Conservation (phyloP, 2,888 invertebrate genomes). For the Piscicola geometra region DNA sequence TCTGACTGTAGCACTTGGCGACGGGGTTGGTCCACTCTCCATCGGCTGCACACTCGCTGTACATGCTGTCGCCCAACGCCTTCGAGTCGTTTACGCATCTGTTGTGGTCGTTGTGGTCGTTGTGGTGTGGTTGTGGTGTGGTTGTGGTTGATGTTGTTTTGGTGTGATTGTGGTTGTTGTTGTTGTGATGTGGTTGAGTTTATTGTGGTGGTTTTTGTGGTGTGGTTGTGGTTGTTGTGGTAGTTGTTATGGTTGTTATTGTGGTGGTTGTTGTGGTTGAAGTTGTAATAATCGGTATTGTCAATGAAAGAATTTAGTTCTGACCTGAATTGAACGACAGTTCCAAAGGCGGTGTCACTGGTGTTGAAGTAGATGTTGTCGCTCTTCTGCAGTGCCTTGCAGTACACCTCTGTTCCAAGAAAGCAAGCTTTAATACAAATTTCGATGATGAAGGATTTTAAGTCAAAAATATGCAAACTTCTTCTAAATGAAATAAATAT, state of each 20-base stretch:
- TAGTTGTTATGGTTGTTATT: background rate
- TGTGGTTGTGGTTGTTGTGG: no score
- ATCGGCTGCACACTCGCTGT: conserved; percentile 1
- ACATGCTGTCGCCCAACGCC: conserved; percentile 25
- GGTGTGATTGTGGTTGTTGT: background rate
- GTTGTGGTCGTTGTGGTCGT: no score
- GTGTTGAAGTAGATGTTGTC: conserved; percentile 25
- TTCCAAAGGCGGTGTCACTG: conserved; percentile 17
- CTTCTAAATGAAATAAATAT: no score
- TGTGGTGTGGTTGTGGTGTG: background rate
- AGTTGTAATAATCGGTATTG: background rate
- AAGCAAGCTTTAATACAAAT: no score
- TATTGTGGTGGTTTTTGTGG: background rate
- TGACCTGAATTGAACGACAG: conserved; percentile 22
- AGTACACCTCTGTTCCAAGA: conserved; percentile 21
- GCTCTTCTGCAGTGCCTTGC: conserved; percentile 8
- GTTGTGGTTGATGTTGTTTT: background rate
- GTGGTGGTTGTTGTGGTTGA: background rate
- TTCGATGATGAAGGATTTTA: no score
- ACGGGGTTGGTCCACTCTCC: conserved; percentile 22
- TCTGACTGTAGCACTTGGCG: conserved; percentile 22
- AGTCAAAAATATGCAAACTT: no score
- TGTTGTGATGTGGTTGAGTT: background rate
- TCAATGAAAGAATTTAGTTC: background rate
- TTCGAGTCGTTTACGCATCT: conserved; percentile 19